A percentile compares a stretch with the other conserved stretches of the same genome.
phyloP scores from a whole-genome alignment of 2,797 vertebrate species.

The Sebastes baramenuke region DNA sequence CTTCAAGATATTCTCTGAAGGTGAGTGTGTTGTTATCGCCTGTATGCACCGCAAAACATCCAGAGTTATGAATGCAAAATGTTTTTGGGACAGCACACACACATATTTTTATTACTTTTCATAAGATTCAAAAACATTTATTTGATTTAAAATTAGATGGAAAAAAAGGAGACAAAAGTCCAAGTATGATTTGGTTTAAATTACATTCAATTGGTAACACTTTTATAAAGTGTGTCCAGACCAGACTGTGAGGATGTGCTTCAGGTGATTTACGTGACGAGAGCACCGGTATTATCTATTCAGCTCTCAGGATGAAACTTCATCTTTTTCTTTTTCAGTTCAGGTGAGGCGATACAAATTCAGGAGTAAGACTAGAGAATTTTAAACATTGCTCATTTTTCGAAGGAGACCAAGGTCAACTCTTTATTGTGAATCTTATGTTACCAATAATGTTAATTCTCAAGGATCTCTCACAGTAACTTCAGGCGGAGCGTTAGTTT shows the following conservation, averaged over 20 bases:
- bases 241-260: slow-evolving; percentile 3
- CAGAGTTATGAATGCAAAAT: background rate
- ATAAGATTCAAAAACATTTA: background rate
- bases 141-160: background rate
- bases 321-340: background rate
- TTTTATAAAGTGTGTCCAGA: background rate
- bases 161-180: background rate
- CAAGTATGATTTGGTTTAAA: background rate
- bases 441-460: background rate
- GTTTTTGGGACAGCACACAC: background rate
- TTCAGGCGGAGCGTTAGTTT: background rate
- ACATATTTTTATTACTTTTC: background rate
- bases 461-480: background rate
- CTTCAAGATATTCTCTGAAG: slow-evolving; percentile 98
- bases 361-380: background rate
- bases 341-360: background rate
- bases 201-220: background rate
- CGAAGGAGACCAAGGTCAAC: background rate
- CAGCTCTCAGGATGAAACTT: background rate
- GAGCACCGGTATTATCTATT: background rate
- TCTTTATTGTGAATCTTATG: background rate
- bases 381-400: slow-evolving; percentile 19
- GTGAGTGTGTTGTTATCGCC: slow-evolving; percentile 77
- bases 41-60: background rate
- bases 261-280: background rate